Evolutionary conservation across 2,888 invertebrate species (phyloP).

Genomic region (Axea sp.): DNA sequence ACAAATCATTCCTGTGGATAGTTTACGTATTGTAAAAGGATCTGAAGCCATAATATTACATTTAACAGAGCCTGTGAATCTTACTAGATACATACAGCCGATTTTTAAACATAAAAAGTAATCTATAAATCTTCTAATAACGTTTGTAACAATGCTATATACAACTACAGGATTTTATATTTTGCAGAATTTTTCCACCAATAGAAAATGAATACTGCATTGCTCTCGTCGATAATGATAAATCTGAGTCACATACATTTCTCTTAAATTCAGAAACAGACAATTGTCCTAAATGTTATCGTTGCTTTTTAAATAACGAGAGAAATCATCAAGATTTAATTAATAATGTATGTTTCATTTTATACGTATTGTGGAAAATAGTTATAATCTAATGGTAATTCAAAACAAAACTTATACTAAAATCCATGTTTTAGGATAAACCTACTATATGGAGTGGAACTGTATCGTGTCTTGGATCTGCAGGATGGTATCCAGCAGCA

Average conservation of each 20-base stretch:
- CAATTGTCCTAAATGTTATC: conserved; percentile 81
- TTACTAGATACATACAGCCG: conserved; percentile 85
- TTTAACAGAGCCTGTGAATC: conserved; percentile 82
- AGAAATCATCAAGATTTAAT: conserved; percentile 3
- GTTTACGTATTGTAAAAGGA: conserved; percentile 81
- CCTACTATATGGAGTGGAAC: conserved; percentile 83
- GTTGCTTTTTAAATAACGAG: conserved; percentile 80
- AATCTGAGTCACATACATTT: conserved; percentile 81
- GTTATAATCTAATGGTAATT: not conserved
- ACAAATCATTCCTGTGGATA: conserved; percentile 84
- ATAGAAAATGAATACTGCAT: conserved; percentile 82
- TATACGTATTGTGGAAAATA: too few species aligned
- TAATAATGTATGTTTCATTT: not conserved
- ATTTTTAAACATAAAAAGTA: conserved; percentile 80
- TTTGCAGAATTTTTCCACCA: conserved; percentile 73
- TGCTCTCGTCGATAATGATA: conserved; percentile 82
- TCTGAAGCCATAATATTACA: conserved; percentile 84
- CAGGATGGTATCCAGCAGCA: conserved; percentile 87
- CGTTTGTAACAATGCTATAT: not conserved
- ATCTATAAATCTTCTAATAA: conserved; percentile 64
- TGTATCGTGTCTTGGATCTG: conserved; percentile 84
- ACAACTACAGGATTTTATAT: too few species aligned
- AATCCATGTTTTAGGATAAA: conserved; percentile 50
- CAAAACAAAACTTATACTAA: too few species aligned
- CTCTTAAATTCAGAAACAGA: conserved; percentile 80